These are phyloP conservation scores for Argyra leucocephala DNA, from an alignment of 2,888 invertebrate genomes.

Conservation along the genomic window DNA sequence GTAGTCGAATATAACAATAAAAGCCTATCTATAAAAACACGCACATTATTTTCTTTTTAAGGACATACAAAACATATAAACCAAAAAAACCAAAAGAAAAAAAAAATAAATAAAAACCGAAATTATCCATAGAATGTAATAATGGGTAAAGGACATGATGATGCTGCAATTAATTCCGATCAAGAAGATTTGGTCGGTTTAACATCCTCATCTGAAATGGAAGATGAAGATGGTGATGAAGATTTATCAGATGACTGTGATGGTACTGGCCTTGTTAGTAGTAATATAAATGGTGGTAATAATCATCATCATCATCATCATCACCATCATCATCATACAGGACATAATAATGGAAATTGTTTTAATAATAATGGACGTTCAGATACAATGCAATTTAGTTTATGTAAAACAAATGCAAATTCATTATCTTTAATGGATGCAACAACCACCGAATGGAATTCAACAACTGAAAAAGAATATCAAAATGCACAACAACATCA, in stretches of 20 bases:
- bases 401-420: constrained; percentile 12
- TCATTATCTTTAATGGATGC: constrained; percentile 9
- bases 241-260: constrained; percentile 10
- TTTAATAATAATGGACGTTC: background rate
- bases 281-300: background rate
- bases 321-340: background rate
- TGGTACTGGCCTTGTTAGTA: background rate
- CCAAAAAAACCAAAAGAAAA: background rate
- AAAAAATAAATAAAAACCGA: background rate
- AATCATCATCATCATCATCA: background rate
- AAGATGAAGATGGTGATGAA: constrained; percentile 10
- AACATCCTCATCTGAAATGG: constrained; percentile 9
- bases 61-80: background rate
- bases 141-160: constrained; percentile 12
- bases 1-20: too few species aligned
- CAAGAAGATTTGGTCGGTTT: constrained; percentile 12
- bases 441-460: constrained; percentile 5
- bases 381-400: constrained; percentile 7
- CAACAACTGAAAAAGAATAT: constrained; percentile 9
- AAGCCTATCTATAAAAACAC: too few species aligned
- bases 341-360: background rate
- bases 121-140: background rate
- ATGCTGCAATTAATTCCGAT: constrained; percentile 8
- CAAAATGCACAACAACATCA: constrained; percentile 24
- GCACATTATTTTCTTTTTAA: background rate